Base-by-base conservation (phyloP, 2,888 invertebrate genomes). In the Oligia strigilis region DNA sequence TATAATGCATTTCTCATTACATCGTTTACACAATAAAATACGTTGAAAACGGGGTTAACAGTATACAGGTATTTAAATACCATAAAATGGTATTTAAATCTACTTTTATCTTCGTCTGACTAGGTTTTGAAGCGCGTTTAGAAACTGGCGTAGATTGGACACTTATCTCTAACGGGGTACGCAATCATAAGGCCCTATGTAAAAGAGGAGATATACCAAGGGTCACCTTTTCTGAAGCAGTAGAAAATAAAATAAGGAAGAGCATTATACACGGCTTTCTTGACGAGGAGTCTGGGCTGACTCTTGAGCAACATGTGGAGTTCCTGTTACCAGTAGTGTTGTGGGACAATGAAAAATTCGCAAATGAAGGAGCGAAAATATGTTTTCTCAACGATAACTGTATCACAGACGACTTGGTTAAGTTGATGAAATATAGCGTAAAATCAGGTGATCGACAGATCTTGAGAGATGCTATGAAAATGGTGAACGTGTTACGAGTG, bases 281-380 rank as follows among this genome's bases (percentile, higher is more conserved):
- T 6, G 87, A 95, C 66, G 91, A 94, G 82, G 66, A 93, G 1
- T 94, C 94, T 19, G 88, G 86, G 11, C 77, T 96, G 8, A 93
- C 91, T 71, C 87, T 96, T 52, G 87, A 94, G 13, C 92, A 97
- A 58, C 94, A 95, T 52, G 96, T 95, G 94, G 96, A 96, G 43
- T 77, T 95, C 4, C 82, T 94, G 4, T 82, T 96, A 36, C 94
- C 96, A 1, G 91, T 94, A 46, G 92, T 89, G 4, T 73, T 95
- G 36, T 97, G 96, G 96, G 97, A 97, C 86, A 93, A 91, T 62
- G 95, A 95, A 29, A 95, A 92, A 78, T 94, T 95, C 84, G 90
- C 93, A 1, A 95, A 90, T 29, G 92, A 95, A 29, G 96, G 96
- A 91, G 92, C 88, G n/a, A 94, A 94, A 88, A 92, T 93, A 72